Conservation (phyloP, 2,113 vertebrate species). For the Bos javanicus region DNA sequence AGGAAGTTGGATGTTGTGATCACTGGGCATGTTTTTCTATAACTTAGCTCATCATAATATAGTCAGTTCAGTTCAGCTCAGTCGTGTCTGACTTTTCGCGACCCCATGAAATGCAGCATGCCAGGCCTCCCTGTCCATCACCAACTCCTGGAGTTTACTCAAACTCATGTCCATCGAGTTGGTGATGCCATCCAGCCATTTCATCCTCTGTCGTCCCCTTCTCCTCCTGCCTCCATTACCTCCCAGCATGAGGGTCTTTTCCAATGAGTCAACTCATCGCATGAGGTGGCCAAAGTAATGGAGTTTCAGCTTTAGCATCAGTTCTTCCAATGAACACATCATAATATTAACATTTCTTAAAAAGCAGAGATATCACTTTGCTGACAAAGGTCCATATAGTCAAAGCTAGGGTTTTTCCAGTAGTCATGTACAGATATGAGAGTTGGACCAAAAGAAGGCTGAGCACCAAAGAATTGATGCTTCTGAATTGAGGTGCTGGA, state of each 20-base stretch:
- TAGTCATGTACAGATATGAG: not conserved
- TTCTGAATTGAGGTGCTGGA: not conserved
- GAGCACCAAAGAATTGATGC: not conserved
- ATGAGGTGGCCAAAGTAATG: too few species aligned
- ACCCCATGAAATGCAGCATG: fast-evolving
- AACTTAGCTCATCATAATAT: not conserved
- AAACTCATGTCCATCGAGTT: too few species aligned
- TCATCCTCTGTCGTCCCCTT: too few species aligned
- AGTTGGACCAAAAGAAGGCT: not conserved
- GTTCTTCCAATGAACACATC: too few species aligned
- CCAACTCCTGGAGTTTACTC: too few species aligned
- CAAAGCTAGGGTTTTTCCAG: not conserved
- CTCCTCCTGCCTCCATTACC: too few species aligned
- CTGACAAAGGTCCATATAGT: not conserved
- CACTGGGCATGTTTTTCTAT: not conserved
- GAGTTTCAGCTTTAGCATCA: too few species aligned
- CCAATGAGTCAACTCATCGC: too few species aligned
- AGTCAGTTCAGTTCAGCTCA: not conserved
- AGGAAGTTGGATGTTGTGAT: too few species aligned
- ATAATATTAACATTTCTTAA: not conserved
- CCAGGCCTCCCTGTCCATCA: too few species aligned
- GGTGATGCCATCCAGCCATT: too few species aligned
- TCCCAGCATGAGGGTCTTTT: too few species aligned
- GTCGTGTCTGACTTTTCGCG: fast-evolving
- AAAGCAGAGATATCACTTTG: not conserved